Percentiles rank a stretch among this genome's conserved stretches.
Conservation (phyloP, 2,113 vertebrate genomes). For the Delphinapterus leucas region DNA sequence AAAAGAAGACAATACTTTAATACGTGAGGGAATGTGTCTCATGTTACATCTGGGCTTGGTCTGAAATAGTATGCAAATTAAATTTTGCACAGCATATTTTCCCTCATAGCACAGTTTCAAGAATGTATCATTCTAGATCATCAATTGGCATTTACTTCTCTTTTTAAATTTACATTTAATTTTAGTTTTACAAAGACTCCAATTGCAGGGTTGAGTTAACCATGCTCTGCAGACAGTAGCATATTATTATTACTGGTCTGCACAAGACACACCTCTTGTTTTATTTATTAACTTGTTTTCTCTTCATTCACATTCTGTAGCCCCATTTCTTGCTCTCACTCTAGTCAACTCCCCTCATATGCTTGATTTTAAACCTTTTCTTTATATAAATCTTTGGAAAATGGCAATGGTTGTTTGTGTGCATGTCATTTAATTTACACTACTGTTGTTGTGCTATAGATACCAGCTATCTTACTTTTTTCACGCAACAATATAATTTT, state of each 20-base stretch:
- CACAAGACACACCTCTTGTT: neutral
- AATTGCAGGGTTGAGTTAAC: neutral
- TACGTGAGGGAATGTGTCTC: neutral
- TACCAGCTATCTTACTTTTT: neutral
- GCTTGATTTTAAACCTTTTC: neutral
- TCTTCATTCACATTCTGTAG: neutral
- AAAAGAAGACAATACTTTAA: neutral
- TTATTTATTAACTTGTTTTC: neutral
- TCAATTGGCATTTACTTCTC: neutral
- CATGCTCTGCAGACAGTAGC: neutral
- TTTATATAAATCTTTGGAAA: neutral
- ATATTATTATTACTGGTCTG: neutral
- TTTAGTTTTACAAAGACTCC: neutral
- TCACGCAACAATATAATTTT: neutral
- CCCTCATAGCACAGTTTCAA: neutral
- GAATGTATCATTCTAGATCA: neutral
- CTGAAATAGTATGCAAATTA: neutral
- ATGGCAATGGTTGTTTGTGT: neutral
- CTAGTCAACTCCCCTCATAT: neutral
- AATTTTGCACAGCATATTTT: slow-evolving; percentile 10
- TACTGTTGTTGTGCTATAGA: neutral
- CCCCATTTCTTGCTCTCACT: neutral
- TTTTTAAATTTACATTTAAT: neutral
- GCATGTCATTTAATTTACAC: neutral
- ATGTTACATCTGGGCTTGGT: neutral